A percentile compares a stretch with the other conserved stretches of the same genome.
Conservation (phyloP, 2,113 vertebrate genomes). For the Rafetus swinhoei region DNA sequence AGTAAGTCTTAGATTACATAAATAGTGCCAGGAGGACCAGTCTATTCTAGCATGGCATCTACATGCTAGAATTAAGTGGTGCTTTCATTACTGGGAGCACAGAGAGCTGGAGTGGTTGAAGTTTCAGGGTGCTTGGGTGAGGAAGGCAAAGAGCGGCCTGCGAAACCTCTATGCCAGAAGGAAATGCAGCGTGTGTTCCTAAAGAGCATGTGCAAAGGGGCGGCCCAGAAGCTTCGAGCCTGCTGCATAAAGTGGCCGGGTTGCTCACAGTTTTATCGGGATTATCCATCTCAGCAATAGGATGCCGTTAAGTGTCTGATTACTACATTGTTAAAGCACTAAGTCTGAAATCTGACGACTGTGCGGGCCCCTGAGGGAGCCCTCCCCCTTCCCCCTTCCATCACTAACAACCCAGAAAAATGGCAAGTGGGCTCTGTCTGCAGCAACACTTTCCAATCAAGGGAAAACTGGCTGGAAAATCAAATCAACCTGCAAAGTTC, state of each 20-base stretch:
- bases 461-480: slow-evolving; percentile 66
- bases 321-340: slow-evolving; percentile 50
- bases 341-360: slow-evolving; percentile 59
- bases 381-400: slow-evolving; percentile 2
- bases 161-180: accelerated
- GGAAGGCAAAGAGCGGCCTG: neutral
- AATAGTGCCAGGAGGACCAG: accelerated
- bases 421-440: slow-evolving; percentile 48
- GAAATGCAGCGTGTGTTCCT: neutral
- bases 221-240: neutral
- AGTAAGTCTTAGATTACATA: accelerated
- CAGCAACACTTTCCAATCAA: slow-evolving; percentile 59
- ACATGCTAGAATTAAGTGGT: neutral
- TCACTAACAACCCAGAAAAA: slow-evolving; percentile 38
- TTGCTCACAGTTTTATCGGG: slow-evolving; percentile 19
- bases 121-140: neutral
- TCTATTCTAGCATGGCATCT: neutral
- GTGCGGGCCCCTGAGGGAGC: neutral
- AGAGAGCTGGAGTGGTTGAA: neutral
- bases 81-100: neutral
- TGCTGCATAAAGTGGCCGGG: neutral
- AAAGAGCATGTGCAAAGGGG: neutral
- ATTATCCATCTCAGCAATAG: slow-evolving; percentile 18
- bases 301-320: slow-evolving; percentile 65
- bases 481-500: slow-evolving; percentile 53